phyloP scores from a whole-genome alignment of 2,888 invertebrate genomes.

The Metopia argyrocephala region DNA sequence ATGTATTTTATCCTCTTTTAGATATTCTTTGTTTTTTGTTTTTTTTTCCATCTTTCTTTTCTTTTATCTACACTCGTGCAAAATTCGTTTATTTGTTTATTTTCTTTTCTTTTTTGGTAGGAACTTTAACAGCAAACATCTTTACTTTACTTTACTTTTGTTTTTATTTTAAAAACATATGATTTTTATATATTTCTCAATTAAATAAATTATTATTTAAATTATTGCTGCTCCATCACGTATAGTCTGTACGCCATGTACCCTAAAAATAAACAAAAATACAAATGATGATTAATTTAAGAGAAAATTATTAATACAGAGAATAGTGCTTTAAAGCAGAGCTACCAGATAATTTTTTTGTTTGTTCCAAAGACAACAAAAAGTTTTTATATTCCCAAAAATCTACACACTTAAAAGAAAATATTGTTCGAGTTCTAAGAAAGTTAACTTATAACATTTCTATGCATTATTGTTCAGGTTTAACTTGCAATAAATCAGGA shows the following conservation, averaged over 20 bases:
- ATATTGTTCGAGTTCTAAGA: too few species aligned
- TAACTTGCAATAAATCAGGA: too few species aligned
- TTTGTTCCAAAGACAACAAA: too few species aligned
- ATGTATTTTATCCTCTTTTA: neutral
- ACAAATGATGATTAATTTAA: neutral
- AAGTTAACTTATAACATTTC: too few species aligned
- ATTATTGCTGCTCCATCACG: constrained; percentile 86
- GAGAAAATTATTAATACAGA: neutral
- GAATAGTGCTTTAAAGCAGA: too few species aligned
- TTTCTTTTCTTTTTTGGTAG: constrained; percentile 29
- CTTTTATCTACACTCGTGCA: neutral
- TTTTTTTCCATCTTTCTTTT: neutral
- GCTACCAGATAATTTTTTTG: too few species aligned
- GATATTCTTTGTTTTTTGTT: constrained; percentile 13
- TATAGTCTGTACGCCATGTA: constrained; percentile 95
- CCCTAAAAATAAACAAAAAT: constrained; percentile 80
- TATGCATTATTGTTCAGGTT: too few species aligned
- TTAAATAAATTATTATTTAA: constrained; percentile 79
- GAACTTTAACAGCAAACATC: constrained; percentile 37
- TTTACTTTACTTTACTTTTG: constrained; percentile 22
- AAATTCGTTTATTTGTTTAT: neutral
- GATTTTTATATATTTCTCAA: too few species aligned
- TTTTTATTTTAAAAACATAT: too few species aligned
- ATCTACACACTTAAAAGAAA: too few species aligned
- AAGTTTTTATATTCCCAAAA: too few species aligned